Evolutionary conservation across 2,888 invertebrate genomes (phyloP).

Genomic region (Pyrrhia umbra): DNA sequence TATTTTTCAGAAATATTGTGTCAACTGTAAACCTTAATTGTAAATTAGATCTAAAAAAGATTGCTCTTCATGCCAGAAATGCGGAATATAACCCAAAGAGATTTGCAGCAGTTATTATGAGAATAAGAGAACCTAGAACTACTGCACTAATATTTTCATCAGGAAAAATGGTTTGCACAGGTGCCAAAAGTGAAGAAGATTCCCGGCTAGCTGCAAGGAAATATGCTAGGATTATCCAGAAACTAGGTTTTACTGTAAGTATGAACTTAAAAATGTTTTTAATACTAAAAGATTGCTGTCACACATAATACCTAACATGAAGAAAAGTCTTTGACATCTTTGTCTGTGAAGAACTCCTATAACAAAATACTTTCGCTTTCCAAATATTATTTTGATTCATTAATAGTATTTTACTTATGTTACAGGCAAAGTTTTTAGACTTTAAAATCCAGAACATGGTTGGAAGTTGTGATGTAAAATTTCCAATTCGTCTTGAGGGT

Average conservation of each 20-base stretch:
- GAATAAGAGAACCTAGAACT: slow-evolving; percentile 96
- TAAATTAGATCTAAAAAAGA: slow-evolving; percentile 98
- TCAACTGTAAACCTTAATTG: slow-evolving; percentile 99
- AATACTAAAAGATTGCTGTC: background rate
- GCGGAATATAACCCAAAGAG: slow-evolving; percentile 99
- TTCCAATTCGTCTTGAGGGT: slow-evolving; percentile 94
- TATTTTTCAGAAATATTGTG: slow-evolving; percentile 96
- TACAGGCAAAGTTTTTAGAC: slow-evolving; percentile 94
- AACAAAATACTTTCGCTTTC: too few relatives aligned
- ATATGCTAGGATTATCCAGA: slow-evolving; percentile 96
- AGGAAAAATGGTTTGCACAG: slow-evolving; percentile 96
- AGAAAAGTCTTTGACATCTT: too few relatives aligned
- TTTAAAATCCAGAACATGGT: slow-evolving; percentile 96
- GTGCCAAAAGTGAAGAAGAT: slow-evolving; percentile 95
- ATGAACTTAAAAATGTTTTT: slow-evolving; percentile 5
- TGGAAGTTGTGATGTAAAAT: slow-evolving; percentile 94
- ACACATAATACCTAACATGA: too few relatives aligned
- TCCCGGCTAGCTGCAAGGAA: slow-evolving; percentile 94
- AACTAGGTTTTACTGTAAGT: slow-evolving; percentile 94
- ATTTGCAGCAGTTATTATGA: slow-evolving; percentile 99
- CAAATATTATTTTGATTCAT: background rate
- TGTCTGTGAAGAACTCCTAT: too few relatives aligned
- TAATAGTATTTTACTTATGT: slow-evolving; percentile 57
- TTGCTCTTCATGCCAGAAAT: slow-evolving; percentile 99
- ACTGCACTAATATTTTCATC: slow-evolving; percentile 94